Percentiles rank a stretch among this genome's conserved stretches.
phyloP scores from a whole-genome alignment of 2,797 vertebrate genomes.

The Taeniopygia guttata region DNA sequence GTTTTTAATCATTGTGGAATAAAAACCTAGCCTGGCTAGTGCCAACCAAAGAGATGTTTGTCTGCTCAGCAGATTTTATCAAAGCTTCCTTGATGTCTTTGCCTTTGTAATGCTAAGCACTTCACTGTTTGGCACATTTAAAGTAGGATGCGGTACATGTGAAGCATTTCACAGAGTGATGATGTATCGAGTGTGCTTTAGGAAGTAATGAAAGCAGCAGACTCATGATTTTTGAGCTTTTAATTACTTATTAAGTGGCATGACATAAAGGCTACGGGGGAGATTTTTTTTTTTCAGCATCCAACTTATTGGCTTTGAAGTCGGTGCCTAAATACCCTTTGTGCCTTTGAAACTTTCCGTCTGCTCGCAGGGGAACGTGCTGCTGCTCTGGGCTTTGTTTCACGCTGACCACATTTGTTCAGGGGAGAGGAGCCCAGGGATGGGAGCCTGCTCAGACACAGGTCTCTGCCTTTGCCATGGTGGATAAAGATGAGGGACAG shows the following conservation, averaged over 20 bases:
- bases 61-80: slow-evolving; percentile 74
- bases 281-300: slow-evolving; percentile 63
- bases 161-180: slow-evolving; percentile 65
- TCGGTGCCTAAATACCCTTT: slow-evolving; percentile 67
- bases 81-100: slow-evolving; percentile 69
- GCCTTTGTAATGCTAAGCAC: slow-evolving; percentile 69
- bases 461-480: slow-evolving; percentile 34
- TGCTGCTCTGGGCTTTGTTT: slow-evolving; percentile 55
- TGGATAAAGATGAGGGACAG: slow-evolving; percentile 61
- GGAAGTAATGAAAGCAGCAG: slow-evolving; percentile 69
- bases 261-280: slow-evolving; percentile 65
- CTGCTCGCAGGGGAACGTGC: slow-evolving; percentile 43
- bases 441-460: slow-evolving; percentile 33
- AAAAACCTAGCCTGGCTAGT: slow-evolving; percentile 63
- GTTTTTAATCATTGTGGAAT: slow-evolving; percentile 63
- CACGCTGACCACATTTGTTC: slow-evolving; percentile 62
- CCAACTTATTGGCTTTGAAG: slow-evolving; percentile 69
- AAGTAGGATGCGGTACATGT: slow-evolving; percentile 69
- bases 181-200: slow-evolving; percentile 65
- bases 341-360: slow-evolving; percentile 67
- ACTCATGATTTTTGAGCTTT: slow-evolving; percentile 71
- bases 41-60: slow-evolving; percentile 66
- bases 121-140: slow-evolving; percentile 68
- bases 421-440: not conserved
- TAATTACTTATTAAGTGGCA: slow-evolving; percentile 72